Percentiles rank a stretch among this genome's conserved stretches.
phyloP scores from a whole-genome alignment of 2,113 vertebrate species.

The Laticauda laticaudata region DNA sequence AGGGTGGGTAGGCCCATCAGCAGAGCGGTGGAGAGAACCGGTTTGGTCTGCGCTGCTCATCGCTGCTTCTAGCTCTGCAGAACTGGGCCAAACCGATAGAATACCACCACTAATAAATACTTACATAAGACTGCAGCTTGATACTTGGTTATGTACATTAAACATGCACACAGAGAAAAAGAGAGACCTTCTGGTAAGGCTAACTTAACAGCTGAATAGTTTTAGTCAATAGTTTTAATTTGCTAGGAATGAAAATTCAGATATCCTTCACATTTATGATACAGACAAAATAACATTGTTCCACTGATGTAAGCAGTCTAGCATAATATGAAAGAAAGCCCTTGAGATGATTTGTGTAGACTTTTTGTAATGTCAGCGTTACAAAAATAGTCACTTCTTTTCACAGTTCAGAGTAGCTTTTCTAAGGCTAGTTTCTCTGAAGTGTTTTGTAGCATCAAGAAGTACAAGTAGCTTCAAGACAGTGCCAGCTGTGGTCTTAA shows the following conservation, averaged over 20 bases:
- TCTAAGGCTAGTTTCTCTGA: not conserved
- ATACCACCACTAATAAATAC: too few species aligned
- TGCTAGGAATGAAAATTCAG: not conserved
- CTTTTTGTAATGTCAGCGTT: not conserved
- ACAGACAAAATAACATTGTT: constrained; percentile 1
- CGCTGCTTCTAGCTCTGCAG: too few species aligned
- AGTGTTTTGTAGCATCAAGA: not conserved
- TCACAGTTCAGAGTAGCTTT: not conserved
- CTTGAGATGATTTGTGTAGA: not conserved
- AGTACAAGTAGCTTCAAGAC: not conserved
- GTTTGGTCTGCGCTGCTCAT: too few species aligned
- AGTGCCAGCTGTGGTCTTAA: not conserved
- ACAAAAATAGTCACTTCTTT: not conserved
- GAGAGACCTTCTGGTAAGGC: not conserved
- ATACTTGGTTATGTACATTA: not conserved
- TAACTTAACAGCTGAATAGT: not conserved
- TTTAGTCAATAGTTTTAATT: not conserved
- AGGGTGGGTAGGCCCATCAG: too few species aligned
- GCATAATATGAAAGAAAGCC: not conserved
- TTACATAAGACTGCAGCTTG: not conserved
- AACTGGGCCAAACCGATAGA: too few species aligned
- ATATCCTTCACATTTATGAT: not conserved
- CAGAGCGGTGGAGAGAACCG: too few species aligned
- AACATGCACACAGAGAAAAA: not conserved
- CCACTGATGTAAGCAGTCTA: not conserved